Conservation (phyloP, 2,113 vertebrate genomes). For the Neodon shergylaensis region DNA sequence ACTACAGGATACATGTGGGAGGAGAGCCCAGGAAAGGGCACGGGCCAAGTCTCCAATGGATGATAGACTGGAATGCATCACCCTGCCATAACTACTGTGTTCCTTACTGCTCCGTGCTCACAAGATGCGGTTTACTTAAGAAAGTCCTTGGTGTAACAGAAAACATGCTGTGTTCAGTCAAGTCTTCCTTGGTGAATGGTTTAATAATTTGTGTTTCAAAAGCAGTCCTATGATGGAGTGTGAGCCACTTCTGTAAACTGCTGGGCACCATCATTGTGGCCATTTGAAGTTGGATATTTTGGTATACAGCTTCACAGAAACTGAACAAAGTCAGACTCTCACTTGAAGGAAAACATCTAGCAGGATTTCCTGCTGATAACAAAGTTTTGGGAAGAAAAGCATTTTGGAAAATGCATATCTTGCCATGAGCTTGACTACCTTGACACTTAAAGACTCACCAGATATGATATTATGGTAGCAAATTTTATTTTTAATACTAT, state of each 20-base stretch:
- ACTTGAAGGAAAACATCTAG: not conserved
- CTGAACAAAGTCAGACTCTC: not conserved
- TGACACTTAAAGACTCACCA: not conserved
- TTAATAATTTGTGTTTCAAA: conserved; percentile 38
- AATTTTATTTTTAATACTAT: not conserved
- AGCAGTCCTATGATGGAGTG: not conserved
- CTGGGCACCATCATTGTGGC: not conserved
- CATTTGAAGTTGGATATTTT: not conserved
- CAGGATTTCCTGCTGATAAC: not conserved
- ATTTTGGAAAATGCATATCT: not conserved
- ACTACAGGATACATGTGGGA: not conserved
- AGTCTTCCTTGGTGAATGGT: not conserved
- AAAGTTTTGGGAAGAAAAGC: not conserved
- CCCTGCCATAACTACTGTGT: not conserved
- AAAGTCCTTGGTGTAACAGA: not conserved
- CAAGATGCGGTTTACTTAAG: not conserved
- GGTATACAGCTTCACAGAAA: not conserved
- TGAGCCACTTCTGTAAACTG: not conserved
- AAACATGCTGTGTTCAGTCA: not conserved
- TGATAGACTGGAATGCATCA: not conserved
- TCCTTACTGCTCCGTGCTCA: not conserved
- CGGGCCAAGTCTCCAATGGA: not conserved
- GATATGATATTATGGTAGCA: not conserved
- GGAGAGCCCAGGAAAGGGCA: not conserved
- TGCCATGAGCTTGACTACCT: not conserved